Evolutionary conservation across 2,797 vertebrate genomes (phyloP).

Genomic region (Sciaenops ocellatus): DNA sequence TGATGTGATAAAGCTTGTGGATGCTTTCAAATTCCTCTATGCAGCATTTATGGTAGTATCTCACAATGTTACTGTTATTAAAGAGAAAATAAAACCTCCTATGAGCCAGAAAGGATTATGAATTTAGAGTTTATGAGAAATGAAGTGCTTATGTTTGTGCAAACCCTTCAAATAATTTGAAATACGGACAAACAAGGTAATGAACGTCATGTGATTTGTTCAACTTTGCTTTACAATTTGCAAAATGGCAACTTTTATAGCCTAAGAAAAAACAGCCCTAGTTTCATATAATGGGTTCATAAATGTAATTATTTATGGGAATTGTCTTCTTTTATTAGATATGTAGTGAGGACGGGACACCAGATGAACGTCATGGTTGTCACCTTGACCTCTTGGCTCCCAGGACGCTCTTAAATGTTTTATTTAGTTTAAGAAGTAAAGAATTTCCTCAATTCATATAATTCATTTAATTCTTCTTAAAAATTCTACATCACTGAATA

Average conservation of each 20-base stretch:
- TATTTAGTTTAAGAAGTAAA: not conserved
- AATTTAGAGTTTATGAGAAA: not conserved
- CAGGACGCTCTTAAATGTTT: not conserved
- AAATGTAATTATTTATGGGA: not conserved
- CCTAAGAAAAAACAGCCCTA: not conserved
- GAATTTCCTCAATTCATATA: not conserved
- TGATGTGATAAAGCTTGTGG: slow-evolving; percentile 77
- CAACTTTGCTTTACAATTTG: no score
- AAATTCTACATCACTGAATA: not conserved
- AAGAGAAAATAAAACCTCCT: slow-evolving; percentile 27
- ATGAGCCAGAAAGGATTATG: not conserved
- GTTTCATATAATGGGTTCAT: not conserved
- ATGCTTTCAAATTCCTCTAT: slow-evolving; percentile 44
- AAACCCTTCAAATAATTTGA: not conserved
- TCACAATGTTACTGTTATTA: slow-evolving; percentile 40
- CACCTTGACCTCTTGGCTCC: not conserved
- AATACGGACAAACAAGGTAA: not conserved
- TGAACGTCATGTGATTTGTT: not conserved
- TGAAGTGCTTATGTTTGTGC: not conserved
- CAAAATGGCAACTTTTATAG: no score
- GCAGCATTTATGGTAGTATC: slow-evolving; percentile 28
- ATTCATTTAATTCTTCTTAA: not conserved
- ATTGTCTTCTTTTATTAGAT: not conserved
- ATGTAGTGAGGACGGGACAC: not conserved
- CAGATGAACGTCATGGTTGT: not conserved